A percentile compares a stretch with the other conserved stretches of the same genome.
Evolutionary conservation across 2,888 invertebrate species (phyloP).

Genomic region (Iphiclides podalirius): DNA sequence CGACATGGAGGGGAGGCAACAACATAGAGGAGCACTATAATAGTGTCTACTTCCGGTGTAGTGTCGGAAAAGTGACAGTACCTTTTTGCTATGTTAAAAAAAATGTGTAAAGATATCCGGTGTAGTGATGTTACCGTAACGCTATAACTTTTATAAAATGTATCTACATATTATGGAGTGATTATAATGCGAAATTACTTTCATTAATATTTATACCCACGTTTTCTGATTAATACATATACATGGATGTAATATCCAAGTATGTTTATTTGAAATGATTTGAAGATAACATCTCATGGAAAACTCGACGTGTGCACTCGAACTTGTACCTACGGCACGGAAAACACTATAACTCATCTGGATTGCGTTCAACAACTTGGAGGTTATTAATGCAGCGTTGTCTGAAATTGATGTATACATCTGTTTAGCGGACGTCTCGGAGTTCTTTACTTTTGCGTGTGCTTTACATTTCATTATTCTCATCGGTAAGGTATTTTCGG

Average conservation of each 20-base stretch:
- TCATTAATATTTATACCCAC: too few relatives aligned
- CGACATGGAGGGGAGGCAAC: slow-evolving; percentile 34
- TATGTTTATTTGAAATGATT: slow-evolving; percentile 18
- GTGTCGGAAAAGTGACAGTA: slow-evolving; percentile 4
- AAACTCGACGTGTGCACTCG: slow-evolving; percentile 51
- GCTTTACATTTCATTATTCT: slow-evolving; percentile 12
- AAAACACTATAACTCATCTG: slow-evolving; percentile 64
- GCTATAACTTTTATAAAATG: too few relatives aligned
- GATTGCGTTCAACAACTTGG: slow-evolving; percentile 63
- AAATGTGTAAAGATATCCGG: not conserved
- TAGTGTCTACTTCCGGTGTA: slow-evolving; percentile 27
- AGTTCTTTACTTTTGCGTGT: slow-evolving; percentile 9
- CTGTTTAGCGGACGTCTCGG: slow-evolving; percentile 34
- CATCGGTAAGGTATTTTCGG: slow-evolving; percentile 18
- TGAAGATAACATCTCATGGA: slow-evolving; percentile 45
- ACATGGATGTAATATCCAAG: not conserved
- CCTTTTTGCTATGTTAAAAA: not conserved
- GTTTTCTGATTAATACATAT: too few relatives aligned
- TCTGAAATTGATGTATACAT: slow-evolving; percentile 51
- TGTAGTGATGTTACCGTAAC: too few relatives aligned
- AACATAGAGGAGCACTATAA: slow-evolving; percentile 27
- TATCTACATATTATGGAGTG: too few relatives aligned
- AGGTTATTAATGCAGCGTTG: slow-evolving; percentile 54
- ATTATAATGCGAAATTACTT: too few relatives aligned
- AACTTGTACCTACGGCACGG: slow-evolving; percentile 50